A percentile compares a stretch with the other conserved stretches of the same genome.
These are phyloP conservation scores for Euzophera pinguis DNA, from an alignment of 2,888 invertebrate genomes.

Conservation along the genomic window DNA sequence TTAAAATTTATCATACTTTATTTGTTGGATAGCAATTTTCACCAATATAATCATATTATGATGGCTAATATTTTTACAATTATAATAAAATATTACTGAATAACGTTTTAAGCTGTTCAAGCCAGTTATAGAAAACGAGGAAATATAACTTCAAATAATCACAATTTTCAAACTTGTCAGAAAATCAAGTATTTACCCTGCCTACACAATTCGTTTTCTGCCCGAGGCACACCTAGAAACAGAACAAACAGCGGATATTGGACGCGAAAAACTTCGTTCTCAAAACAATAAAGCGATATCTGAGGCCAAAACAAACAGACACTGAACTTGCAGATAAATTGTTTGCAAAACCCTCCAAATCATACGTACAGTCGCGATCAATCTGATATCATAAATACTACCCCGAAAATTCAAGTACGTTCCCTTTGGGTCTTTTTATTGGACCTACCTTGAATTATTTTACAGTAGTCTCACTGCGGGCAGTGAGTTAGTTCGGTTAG, in stretches of 20 bases:
- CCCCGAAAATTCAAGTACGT: constrained; percentile 39
- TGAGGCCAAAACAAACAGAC: constrained; percentile 42
- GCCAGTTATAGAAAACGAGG: too few relatives aligned
- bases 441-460: neutral
- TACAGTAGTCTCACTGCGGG: too few relatives aligned
- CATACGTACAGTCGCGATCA: constrained; percentile 46
- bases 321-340: constrained; percentile 42
- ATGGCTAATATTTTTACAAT: too few relatives aligned
- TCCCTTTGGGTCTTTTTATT: neutral
- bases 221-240: neutral
- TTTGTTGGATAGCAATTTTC: too few relatives aligned
- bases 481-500: too few relatives aligned
- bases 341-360: constrained; percentile 45
- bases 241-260: constrained; percentile 11
- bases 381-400: constrained; percentile 60
- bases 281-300: constrained; percentile 26
- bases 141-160: too few relatives aligned
- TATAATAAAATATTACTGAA: too few relatives aligned
- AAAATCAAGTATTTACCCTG: neutral
- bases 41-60: too few relatives aligned
- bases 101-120: too few relatives aligned
- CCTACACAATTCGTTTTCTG: neutral
- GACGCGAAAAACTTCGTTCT: constrained; percentile 6
- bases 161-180: neutral
- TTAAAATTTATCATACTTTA: too few relatives aligned